Base-by-base conservation (phyloP, 2,113 vertebrate species). In the Ranitomeya imitator region DNA sequence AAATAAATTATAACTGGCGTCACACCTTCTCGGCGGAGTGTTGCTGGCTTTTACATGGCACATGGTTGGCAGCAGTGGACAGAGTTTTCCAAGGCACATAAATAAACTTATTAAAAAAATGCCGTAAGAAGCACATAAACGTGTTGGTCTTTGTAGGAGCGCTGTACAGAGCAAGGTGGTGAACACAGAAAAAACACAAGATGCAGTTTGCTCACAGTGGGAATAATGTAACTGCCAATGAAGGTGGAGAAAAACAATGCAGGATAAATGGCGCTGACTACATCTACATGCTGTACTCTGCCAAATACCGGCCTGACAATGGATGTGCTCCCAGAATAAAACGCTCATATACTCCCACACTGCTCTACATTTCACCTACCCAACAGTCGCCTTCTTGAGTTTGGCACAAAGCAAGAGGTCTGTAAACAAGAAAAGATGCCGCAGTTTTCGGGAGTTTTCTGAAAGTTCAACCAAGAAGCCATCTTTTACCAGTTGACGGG, bases 381-480 rank as follows among this genome's bases (percentile, higher is more conserved):
- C 98, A 4, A 95, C 98, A 0, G 97, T 91, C 0, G 97, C 94
- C 94, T 99, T 99, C 95, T 99, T 99, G 92, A 99, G 96, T 93
- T 99, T 99, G 94, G 98, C 98, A 4, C 98, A 99, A 80, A 99
- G 97, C 31, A 99, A 94, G 92, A 99, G 95, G 4, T 99, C 98
- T 0, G 98, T 99, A 94, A 99, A 99, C 92, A 99, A 96, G 95
- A 99, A 99, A 91, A 99, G 96, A 0, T 99, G 98, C 23, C 98
- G 96, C n/a, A 99, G 95, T 93, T 99, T 99, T 93, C 98, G 95
- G 0, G 98, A 97, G 84, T 96, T 96, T 93, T 99, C 98, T 0
- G 98, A 99, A 92, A 99, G 92, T 88, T 99, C 98, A 93, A 99
- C 98, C 93, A 99, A 90, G 94, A 99, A 99, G 85, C 98, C 98